A percentile compares a stretch with the other conserved stretches of the same genome.
Conservation (phyloP, 2,888 invertebrate genomes). For the Orgyia antiqua region DNA sequence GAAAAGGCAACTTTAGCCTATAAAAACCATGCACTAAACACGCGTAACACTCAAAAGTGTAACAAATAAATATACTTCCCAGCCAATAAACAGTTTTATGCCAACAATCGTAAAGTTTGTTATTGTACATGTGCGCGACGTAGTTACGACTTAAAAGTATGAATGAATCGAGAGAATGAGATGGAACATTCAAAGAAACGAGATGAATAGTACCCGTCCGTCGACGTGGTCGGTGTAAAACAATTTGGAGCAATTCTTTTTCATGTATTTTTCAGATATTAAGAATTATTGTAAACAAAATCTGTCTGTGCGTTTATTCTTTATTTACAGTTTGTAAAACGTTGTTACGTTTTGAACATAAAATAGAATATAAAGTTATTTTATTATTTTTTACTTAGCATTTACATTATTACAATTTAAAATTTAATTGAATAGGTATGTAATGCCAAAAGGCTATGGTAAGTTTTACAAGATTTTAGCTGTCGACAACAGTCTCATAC, state of each 20-base stretch:
- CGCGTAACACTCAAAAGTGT: conserved; percentile 61
- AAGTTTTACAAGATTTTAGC: too few relatives aligned
- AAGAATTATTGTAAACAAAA: not conserved
- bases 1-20: conserved; percentile 77
- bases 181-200: conserved; percentile 40
- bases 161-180: conserved; percentile 66
- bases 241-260: conserved; percentile 57
- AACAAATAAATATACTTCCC: conserved; percentile 70
- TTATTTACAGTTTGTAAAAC: too few relatives aligned
- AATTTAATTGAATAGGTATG: too few relatives aligned
- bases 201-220: conserved; percentile 54
- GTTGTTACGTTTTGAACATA: too few relatives aligned
- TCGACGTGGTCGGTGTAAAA: conserved; percentile 69
- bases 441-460: too few relatives aligned
- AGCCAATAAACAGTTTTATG: conserved; percentile 74
- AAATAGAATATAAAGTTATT: too few relatives aligned
- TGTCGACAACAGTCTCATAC: too few relatives aligned
- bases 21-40: conserved; percentile 79
- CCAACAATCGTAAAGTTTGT: conserved; percentile 66
- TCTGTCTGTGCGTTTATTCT: too few relatives aligned
- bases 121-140: conserved; percentile 62
- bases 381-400: too few relatives aligned
- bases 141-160: conserved; percentile 64
- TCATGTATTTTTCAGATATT: conserved; percentile 9
- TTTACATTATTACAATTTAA: too few relatives aligned